A percentile compares a stretch with the other conserved stretches of the same genome.
These are phyloP conservation scores for Rhincodon typus DNA, from an alignment of 2,797 vertebrate species.

Conservation along the genomic window DNA sequence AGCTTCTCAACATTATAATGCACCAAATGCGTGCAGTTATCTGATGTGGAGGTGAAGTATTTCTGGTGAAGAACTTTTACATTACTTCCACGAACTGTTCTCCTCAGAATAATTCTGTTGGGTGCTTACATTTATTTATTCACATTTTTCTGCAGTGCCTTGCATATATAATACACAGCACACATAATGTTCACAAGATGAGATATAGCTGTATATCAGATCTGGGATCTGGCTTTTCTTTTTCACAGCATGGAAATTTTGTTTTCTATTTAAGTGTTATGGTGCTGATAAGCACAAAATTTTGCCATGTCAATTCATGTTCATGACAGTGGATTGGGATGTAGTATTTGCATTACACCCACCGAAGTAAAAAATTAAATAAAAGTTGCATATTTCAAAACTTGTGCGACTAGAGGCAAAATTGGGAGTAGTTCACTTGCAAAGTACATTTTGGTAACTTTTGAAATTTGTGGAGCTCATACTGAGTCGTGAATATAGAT, in stretches of 20 bases:
- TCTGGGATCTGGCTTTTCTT: not conserved
- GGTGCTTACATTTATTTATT: not conserved
- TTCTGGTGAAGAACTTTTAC: not conserved
- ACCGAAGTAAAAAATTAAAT: not conserved
- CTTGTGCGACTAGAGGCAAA: not conserved
- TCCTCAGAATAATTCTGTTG: not conserved
- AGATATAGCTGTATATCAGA: not conserved
- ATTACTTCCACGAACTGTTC: not conserved
- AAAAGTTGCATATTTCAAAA: not conserved
- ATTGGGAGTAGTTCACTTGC: not conserved
- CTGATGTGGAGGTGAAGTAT: not conserved
- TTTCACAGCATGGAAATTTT: not conserved
- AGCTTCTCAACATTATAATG: not conserved
- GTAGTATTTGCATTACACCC: not conserved
- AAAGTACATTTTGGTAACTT: not conserved
- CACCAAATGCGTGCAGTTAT: not conserved
- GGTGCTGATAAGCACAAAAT: not conserved
- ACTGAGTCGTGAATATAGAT: not conserved
- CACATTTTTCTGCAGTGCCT: not conserved
- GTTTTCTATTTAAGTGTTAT: not conserved
- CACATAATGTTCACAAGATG: not conserved
- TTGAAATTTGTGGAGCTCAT: not conserved
- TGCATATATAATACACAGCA: not conserved
- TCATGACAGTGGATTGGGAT: not conserved
- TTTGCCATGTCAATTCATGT: not conserved